These are phyloP conservation scores for Trissolcus basalis DNA, from an alignment of 1,140 invertebrate genomes.

Conservation along the genomic window DNA sequence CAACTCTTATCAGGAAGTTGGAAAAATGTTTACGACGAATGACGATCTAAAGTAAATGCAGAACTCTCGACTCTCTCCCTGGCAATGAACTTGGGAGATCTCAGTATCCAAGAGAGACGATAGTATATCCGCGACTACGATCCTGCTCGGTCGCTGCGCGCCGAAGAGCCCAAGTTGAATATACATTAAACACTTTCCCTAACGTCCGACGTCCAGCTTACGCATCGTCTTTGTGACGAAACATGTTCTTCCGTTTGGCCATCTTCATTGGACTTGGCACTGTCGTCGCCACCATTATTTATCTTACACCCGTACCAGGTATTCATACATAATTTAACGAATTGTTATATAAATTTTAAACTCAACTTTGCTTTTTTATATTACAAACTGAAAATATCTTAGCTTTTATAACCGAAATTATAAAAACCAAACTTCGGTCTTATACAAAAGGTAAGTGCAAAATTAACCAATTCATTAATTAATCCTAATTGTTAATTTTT, in stretches of 20 bases:
- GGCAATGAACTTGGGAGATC: constrained; percentile 71
- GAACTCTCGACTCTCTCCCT: constrained; percentile 66
- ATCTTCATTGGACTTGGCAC: constrained; percentile 75
- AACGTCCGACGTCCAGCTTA: constrained; percentile 25
- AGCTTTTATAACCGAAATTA: too few species aligned
- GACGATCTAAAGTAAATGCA: constrained; percentile 6
- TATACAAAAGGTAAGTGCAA: too few species aligned
- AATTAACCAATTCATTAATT: too few species aligned
- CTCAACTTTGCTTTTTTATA: too few species aligned
- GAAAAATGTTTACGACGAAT: background rate
- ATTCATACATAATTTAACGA: too few species aligned
- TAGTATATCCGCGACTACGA: constrained; percentile 71
- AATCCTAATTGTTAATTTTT: too few species aligned
- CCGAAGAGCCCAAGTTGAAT: constrained; percentile 25
- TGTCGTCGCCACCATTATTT: constrained; percentile 81
- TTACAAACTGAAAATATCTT: too few species aligned
- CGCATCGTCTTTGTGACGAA: constrained; percentile 18
- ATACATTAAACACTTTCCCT: constrained; percentile 46
- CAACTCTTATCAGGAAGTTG: background rate
- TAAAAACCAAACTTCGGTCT: too few species aligned
- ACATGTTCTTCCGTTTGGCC: constrained; percentile 71
- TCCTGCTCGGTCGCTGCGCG: constrained; percentile 60
- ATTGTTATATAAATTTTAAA: too few species aligned
- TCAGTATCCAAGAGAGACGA: constrained; percentile 39
- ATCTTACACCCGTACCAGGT: constrained; percentile 83